phyloP scores from a whole-genome alignment of 2,797 vertebrate species.

The Buceros bicornis region DNA sequence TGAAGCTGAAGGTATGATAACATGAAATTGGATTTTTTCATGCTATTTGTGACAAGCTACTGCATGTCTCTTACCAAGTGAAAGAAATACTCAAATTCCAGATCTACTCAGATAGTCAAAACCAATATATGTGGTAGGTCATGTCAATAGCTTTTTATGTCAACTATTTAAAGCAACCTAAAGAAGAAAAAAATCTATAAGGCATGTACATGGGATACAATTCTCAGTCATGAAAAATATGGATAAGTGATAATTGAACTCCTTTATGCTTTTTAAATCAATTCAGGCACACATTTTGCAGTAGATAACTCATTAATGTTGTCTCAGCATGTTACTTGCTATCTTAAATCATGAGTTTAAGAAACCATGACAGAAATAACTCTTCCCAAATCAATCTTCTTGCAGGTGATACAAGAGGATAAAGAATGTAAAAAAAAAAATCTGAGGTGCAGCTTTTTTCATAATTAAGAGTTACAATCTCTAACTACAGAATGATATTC shows the following conservation, averaged over 20 bases:
- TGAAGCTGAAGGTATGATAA: neutral
- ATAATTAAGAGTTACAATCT: neutral
- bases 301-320: neutral
- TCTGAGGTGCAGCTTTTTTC: neutral
- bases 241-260: neutral
- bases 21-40: neutral
- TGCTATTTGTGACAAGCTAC: neutral
- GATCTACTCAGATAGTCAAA: neutral
- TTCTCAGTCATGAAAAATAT: neutral
- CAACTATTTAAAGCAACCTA: neutral
- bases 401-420: neutral
- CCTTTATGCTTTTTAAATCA: neutral
- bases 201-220: neutral
- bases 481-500: neutral
- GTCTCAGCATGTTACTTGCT: neutral
- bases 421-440: neutral
- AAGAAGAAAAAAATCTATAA: neutral
- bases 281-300: neutral
- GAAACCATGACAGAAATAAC: neutral
- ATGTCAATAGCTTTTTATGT: neutral
- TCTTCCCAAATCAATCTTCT: neutral
- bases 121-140: neutral
- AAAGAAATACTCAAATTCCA: neutral
- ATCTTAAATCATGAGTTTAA: neutral
- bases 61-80: neutral